Evolutionary conservation across 2,888 invertebrate species (phyloP).

Genomic region (Hirtodrosophila cameraria): DNA sequence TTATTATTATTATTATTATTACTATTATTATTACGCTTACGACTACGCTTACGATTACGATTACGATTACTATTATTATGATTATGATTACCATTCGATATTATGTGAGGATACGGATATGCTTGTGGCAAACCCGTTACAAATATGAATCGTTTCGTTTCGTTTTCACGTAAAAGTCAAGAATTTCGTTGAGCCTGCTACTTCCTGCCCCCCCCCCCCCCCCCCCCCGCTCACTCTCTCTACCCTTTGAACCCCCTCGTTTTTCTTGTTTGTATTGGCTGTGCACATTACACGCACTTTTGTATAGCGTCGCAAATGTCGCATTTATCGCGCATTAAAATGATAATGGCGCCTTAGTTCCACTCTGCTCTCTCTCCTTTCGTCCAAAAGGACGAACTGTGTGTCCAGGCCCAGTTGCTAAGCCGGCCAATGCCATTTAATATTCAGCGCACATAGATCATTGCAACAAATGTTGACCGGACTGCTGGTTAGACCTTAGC

Average conservation of each 20-base stretch:
- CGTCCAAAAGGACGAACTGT: too few species aligned
- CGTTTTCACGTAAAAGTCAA: constrained; percentile 42
- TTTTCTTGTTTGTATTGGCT: constrained; percentile 41
- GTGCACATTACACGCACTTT: constrained; percentile 78
- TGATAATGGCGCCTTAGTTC: constrained; percentile 75
- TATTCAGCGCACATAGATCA: constrained; percentile 84
- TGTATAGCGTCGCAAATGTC: constrained; percentile 82
- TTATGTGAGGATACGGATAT: constrained; percentile 29
- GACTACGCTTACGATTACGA: constrained; percentile 56
- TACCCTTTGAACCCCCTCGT: background rate
- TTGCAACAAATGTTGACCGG: constrained; percentile 80
- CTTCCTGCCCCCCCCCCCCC: background rate
- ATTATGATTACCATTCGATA: constrained; percentile 78
- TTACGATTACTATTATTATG: constrained; percentile 75
- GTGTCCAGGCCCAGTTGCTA: constrained; percentile 26
- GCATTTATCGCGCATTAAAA: constrained; percentile 83
- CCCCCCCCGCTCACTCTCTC: background rate
- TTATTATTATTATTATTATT: constrained; percentile 66
- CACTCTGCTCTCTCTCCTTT: too few species aligned
- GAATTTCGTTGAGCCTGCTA: constrained; percentile 15
- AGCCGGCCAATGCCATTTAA: constrained; percentile 73
- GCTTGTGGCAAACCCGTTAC: constrained; percentile 57
- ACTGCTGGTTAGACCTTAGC: constrained; percentile 27
- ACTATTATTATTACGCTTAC: constrained; percentile 63
- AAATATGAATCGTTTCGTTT: constrained; percentile 64